Evolutionary conservation across 2,888 invertebrate species (phyloP), one percentile per base, ranked within the genome.

Genomic region (Tiliacea aurago): DNA sequence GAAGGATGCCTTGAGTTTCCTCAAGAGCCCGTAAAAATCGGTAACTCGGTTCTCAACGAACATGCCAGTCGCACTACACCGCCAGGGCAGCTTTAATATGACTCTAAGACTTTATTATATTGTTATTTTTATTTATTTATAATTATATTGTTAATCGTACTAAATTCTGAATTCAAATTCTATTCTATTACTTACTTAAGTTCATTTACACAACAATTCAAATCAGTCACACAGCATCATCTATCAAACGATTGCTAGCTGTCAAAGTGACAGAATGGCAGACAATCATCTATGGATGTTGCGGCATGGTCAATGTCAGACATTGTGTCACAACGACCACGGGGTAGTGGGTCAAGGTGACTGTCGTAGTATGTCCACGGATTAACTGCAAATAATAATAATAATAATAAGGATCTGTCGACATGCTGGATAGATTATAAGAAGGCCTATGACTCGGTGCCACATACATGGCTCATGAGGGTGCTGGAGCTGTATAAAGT

Each of bases 281-380:
- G 73, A 51, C 66, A 81, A 68, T 69, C 71, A 71, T 71, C 47
- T 37, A 41, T 64, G 62, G 45, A 18, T 67, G 61, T 81, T 76
- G 76, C 62, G 10, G 51, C 66, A 59, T 62, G 81, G 81, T 73
- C 82, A 81, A 81, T 81, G 78, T 82, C 81, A 65, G 62, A 15
- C 68, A 71, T 62, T 75, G 73, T 77, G 78, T 63, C 33, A 53
- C 55, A 69, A 81, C 23, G 37, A 15, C 33, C 64, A 56, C 51
- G 56, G 78, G 64, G 58, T 70, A 80, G 47, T 65, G 33, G 73
- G 78, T 78, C 74, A 81, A 66, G 82, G 80, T 71, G 56, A 47
- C 37, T 41, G 37, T 20, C 56, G 23, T 58, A 41, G 63, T 28
- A 11, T 56, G 23, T 11, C 55, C 28, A 53, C 66, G 41, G 72